phyloP scores from a whole-genome alignment of 2,888 invertebrate genomes.

The Cerastoderma edule region DNA sequence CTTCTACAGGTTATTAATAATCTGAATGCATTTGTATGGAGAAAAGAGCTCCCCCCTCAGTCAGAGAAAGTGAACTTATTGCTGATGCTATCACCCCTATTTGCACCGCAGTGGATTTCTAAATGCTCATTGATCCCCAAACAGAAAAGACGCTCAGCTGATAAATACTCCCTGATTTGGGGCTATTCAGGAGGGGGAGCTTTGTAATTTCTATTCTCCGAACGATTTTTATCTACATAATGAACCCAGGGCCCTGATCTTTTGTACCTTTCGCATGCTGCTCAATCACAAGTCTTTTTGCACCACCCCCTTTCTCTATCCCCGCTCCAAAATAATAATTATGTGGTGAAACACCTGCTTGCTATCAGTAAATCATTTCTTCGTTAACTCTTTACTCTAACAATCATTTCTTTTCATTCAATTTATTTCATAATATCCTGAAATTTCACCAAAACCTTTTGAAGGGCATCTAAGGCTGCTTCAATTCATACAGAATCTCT shows the following conservation, averaged over 20 bases:
- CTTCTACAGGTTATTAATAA: too few relatives aligned
- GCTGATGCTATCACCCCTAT: background rate
- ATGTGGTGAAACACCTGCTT: constrained; percentile 23
- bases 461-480: too few relatives aligned
- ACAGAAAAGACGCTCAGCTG: background rate
- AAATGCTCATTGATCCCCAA: constrained; percentile 15
- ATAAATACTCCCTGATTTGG: too few relatives aligned
- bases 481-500: too few relatives aligned
- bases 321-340: background rate
- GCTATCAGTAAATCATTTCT: constrained; percentile 23
- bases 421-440: background rate
- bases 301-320: background rate
- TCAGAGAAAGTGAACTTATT: constrained; percentile 22
- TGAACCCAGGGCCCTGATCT: background rate
- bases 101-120: constrained; percentile 1
- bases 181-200: background rate
- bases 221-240: constrained; percentile 13
- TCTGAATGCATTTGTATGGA: too few relatives aligned
- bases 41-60: too few relatives aligned
- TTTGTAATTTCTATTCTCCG: constrained; percentile 15
- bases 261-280: background rate
- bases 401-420: background rate
- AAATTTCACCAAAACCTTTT: background rate
- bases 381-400: constrained; percentile 12
- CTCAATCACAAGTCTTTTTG: constrained; percentile 19